These are phyloP conservation scores for Carposina sasakii DNA, from an alignment of 1,140 invertebrate genomes.

Conservation along the genomic window DNA sequence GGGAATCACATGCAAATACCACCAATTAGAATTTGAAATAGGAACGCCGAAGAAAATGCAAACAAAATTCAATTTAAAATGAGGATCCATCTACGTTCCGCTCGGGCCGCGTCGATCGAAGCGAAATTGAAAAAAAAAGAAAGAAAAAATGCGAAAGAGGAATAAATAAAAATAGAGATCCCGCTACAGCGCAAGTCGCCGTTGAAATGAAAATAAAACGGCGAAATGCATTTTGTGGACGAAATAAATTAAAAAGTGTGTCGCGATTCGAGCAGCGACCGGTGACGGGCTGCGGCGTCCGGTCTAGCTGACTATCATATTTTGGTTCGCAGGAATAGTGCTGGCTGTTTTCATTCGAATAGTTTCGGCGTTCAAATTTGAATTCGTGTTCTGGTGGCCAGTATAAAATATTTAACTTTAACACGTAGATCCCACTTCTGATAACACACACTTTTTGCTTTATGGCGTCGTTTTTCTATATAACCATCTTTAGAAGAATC, in stretches of 20 bases:
- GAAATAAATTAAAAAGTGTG: constrained; percentile 72
- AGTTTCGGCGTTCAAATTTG: too few relatives aligned
- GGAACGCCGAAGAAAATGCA: constrained; percentile 55
- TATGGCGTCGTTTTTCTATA: too few relatives aligned
- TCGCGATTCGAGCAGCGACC: constrained; percentile 55
- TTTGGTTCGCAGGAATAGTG: too few relatives aligned
- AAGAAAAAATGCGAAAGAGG: constrained; percentile 43
- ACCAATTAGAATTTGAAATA: constrained; percentile 63
- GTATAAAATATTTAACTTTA: too few relatives aligned
- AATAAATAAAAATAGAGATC: constrained; percentile 73
- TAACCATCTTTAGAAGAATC: too few relatives aligned
- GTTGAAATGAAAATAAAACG: constrained; percentile 72
- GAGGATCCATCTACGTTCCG: constrained; percentile 63
- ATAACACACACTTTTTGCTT: too few relatives aligned
- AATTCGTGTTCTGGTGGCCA: too few relatives aligned
- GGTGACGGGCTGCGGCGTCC: constrained; percentile 9
- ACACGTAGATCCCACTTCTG: too few relatives aligned
- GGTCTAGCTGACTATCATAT: too few relatives aligned
- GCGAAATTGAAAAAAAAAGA: constrained; percentile 66
- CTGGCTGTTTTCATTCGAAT: too few relatives aligned
- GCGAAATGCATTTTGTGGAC: constrained; percentile 68
- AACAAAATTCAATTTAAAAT: constrained; percentile 69
- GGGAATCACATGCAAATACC: constrained; percentile 52
- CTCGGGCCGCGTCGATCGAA: constrained; percentile 58
- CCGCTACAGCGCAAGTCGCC: constrained; percentile 70